Evolutionary conservation across 2,888 invertebrate genomes (phyloP).

Genomic region (Bedellia somnulentella): DNA sequence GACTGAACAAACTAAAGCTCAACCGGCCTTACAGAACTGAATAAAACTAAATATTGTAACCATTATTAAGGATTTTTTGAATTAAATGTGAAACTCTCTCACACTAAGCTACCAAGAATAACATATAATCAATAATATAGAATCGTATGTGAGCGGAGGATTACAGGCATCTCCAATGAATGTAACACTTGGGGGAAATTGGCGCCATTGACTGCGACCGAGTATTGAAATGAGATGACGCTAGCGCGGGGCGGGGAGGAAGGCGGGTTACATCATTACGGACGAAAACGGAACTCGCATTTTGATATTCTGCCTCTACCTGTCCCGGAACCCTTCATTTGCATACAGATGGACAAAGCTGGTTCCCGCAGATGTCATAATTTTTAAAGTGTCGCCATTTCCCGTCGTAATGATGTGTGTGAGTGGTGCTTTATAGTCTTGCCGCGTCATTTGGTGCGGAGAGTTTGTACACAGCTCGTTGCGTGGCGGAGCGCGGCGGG

Average conservation of each 20-base stretch:
- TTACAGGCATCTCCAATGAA: too few species aligned
- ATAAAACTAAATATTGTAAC: too few species aligned
- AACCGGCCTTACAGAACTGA: too few species aligned
- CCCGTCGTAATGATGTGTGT: background rate
- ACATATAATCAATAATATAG: too few species aligned
- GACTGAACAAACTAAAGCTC: too few species aligned
- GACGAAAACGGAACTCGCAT: background rate
- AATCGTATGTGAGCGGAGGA: too few species aligned
- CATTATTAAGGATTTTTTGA: too few species aligned
- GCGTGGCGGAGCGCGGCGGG: background rate
- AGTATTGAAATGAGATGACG: background rate
- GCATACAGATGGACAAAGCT: constrained; percentile 1
- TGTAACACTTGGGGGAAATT: background rate
- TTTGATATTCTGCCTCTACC: constrained; percentile 1
- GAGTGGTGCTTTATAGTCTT: background rate
- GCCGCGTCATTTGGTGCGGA: background rate
- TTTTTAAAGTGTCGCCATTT: background rate
- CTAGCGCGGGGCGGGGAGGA: background rate
- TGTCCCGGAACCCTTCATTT: background rate
- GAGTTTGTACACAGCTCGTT: background rate
- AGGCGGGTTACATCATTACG: background rate
- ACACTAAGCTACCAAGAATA: too few species aligned
- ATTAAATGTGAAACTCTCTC: too few species aligned
- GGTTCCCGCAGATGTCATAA: too few species aligned
- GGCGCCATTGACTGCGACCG: background rate